Conservation (phyloP, 2,113 vertebrate species). For the Oryctolagus cuniculus region mOryCun1.1 NC_091434.1:128571501-128572000, state of each 20-base stretch:
- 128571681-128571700: conserved; percentile 64
- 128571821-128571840: not conserved
- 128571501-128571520: no score
- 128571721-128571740: conserved; percentile 65
- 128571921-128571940: not conserved
- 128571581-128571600: no score
- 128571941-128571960: not conserved
- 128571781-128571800: not conserved
- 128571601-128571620: not conserved
- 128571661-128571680: conserved; percentile 41
- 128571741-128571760: conserved; percentile 45
- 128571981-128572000: not conserved
- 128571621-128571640: not conserved
- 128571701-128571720: conserved; percentile 53
- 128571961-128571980: not conserved
- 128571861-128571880: not conserved
- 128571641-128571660: conserved; percentile 66
- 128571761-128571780: not conserved
- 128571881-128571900: not conserved
- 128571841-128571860: not conserved
- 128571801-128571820: not conserved
- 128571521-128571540: no score
- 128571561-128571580: no score
- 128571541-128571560: no score
- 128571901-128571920: not conserved